A percentile compares a stretch with the other conserved stretches of the same genome.
These are phyloP conservation scores for Apomyelois bistriatella DNA, from an alignment of 2,888 invertebrate species.

Conservation along the genomic window DNA sequence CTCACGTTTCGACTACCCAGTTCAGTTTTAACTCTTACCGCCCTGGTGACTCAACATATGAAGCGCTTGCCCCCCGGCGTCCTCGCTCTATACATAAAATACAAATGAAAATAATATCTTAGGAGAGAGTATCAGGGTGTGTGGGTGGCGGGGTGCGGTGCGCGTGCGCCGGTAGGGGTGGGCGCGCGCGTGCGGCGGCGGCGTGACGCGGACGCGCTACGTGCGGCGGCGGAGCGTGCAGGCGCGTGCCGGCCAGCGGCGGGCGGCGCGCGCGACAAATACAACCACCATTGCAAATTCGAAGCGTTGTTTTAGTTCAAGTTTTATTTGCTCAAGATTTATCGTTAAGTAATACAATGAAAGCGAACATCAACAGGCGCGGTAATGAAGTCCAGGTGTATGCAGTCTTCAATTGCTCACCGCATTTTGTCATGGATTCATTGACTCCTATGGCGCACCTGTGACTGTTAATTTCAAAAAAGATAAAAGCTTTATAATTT, in stretches of 20 bases:
- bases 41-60: conserved; percentile 95
- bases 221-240: conserved; percentile 33
- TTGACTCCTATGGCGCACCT: too few species aligned
- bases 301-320: background rate
- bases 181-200: conserved; percentile 34
- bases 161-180: conserved; percentile 52
- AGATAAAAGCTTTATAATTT: too few species aligned
- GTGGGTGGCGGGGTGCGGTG: conserved; percentile 63
- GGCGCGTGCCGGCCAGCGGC: conserved; percentile 23
- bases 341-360: too few species aligned
- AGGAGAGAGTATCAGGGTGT: conserved; percentile 76
- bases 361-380: too few species aligned
- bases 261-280: conserved; percentile 26
- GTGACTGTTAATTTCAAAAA: too few species aligned
- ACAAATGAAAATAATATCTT: conserved; percentile 79
- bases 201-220: conserved; percentile 41
- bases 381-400: too few species aligned
- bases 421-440: too few species aligned
- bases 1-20: conserved; percentile 78
- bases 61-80: conserved; percentile 93
- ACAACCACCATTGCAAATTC: too few species aligned
- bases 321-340: background rate
- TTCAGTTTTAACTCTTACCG: conserved; percentile 87
- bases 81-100: conserved; percentile 92
- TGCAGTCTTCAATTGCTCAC: too few species aligned